Evolutionary conservation across 2,888 invertebrate species (phyloP).

Genomic region (Athalia rosae): DNA sequence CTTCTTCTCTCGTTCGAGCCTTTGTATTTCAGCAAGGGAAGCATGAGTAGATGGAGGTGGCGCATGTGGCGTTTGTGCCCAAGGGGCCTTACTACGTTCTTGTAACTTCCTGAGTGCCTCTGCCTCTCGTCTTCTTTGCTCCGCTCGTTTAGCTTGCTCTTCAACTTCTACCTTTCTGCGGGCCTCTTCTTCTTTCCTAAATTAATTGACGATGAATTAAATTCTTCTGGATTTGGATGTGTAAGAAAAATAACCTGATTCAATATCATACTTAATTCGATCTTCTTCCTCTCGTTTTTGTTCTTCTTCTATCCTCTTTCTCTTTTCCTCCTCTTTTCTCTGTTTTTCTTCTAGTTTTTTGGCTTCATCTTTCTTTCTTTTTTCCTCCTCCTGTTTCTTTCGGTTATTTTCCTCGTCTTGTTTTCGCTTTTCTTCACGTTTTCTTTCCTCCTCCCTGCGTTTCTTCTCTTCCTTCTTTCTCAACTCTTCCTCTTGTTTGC

Average conservation of each 20-base stretch:
- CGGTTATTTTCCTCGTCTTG: constrained; percentile 71
- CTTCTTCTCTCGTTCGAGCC: constrained; percentile 76
- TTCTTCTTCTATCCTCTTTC: constrained; percentile 73
- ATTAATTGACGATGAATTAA: constrained; percentile 36
- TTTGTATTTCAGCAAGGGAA: constrained; percentile 77
- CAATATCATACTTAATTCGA: constrained; percentile 62
- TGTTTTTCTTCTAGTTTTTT: constrained; percentile 70
- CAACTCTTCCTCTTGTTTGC: constrained; percentile 75
- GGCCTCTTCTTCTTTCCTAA: constrained; percentile 65
- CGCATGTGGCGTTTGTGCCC: constrained; percentile 75
- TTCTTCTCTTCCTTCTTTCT: constrained; percentile 76
- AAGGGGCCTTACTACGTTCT: constrained; percentile 76
- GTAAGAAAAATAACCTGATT: no score
- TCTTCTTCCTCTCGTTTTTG: constrained; percentile 70
- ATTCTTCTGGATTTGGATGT: no score
- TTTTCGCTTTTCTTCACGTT: constrained; percentile 74
- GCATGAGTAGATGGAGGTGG: constrained; percentile 70
- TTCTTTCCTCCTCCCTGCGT: constrained; percentile 75
- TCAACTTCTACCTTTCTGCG: constrained; percentile 65
- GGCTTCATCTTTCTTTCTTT: constrained; percentile 69
- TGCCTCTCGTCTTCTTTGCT: constrained; percentile 74
- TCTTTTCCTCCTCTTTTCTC: constrained; percentile 75
- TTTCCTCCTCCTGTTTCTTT: constrained; percentile 73
- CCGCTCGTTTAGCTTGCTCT: constrained; percentile 72
- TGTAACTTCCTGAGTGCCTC: constrained; percentile 74